Conservation (phyloP, 2,113 vertebrate genomes). For the Mesitornis unicolor region DNA sequence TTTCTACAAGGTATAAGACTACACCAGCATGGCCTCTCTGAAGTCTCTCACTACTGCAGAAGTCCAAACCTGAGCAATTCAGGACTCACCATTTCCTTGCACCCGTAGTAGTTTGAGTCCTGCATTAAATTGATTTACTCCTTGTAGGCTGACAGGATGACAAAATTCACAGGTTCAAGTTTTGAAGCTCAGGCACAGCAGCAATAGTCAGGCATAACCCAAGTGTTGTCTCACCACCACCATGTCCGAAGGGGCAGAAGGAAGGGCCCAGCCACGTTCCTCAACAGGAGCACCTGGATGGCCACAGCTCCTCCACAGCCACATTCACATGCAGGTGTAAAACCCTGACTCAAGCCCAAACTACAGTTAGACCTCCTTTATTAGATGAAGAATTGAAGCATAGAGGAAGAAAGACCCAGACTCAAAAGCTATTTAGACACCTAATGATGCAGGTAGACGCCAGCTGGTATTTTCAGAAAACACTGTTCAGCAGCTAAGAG, state of each 20-base stretch:
- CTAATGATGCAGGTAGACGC: not conserved
- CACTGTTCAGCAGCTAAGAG: not conserved
- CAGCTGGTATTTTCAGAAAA: constrained; percentile 6
- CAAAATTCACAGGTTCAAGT: not conserved
- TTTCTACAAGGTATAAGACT: not conserved
- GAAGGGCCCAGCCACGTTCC: not conserved
- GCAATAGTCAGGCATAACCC: not conserved
- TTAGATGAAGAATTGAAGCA: not conserved
- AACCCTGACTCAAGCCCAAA: not conserved
- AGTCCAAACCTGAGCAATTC: not conserved
- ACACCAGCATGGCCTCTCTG: not conserved
- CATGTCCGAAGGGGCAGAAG: not conserved
- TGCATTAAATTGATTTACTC: not conserved
- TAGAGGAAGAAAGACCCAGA: not conserved
- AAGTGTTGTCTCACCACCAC: not conserved
- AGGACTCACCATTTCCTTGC: not conserved
- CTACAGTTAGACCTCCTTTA: not conserved
- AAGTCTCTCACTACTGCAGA: not conserved
- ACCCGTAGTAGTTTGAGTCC: not conserved
- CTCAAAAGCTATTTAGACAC: not conserved
- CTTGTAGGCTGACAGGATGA: not conserved
- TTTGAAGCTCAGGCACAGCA: not conserved
- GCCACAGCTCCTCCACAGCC: not conserved
- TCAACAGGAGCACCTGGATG: not conserved
- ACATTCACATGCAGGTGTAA: not conserved